Evolutionary conservation across 2,797 vertebrate genomes (phyloP).

Genomic region (Remorina albescens): DNA sequence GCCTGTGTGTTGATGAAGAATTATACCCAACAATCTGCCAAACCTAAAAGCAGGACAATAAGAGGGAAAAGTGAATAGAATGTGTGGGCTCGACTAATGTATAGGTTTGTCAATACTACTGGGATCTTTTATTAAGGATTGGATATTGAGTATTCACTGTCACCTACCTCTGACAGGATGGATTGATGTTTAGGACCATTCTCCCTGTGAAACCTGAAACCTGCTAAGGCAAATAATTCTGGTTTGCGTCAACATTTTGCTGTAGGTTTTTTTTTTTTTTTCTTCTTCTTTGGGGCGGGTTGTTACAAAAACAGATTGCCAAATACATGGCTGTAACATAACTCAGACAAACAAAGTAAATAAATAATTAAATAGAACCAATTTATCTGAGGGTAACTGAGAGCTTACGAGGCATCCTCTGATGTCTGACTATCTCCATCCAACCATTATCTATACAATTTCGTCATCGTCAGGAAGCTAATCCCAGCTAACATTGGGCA

Average conservation of each 20-base stretch:
- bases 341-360: not conserved
- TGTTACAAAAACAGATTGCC: no score
- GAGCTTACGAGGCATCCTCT: no score
- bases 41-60: conserved; percentile 1
- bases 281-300: no score
- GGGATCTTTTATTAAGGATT: not conserved
- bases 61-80: not conserved
- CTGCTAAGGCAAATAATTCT: not conserved
- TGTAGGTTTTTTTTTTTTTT: not conserved
- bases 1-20: not conserved
- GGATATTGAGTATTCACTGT: not conserved
- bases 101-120: not conserved
- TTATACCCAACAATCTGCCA: conserved; percentile 5
- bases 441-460: no score
- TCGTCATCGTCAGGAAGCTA: no score
- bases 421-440: no score
- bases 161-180: conserved; percentile 8
- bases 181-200: conserved; percentile 2
- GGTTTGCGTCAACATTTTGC: not conserved
- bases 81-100: not conserved
- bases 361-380: no score
- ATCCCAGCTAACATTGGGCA: no score
- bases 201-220: not conserved
- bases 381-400: no score
- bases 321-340: not conserved